phyloP scores from a whole-genome alignment of 2,888 invertebrate genomes.

The Polydrusus tereticollis region DNA sequence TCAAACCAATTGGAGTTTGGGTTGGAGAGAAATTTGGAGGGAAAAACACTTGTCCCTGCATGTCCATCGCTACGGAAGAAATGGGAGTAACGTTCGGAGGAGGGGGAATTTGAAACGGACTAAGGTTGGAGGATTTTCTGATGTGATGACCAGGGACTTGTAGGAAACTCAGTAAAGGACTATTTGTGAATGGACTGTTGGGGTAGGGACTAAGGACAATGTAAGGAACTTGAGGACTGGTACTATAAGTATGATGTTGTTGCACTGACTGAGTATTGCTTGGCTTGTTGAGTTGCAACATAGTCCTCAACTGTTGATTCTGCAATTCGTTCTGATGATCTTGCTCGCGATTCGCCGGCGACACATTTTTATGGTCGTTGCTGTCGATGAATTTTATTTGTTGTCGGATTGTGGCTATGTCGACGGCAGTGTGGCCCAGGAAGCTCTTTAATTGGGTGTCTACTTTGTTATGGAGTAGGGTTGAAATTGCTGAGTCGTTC shows the following conservation, averaged over 20 bases:
- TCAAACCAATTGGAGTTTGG: not conserved
- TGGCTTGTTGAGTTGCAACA: slow-evolving; percentile 31
- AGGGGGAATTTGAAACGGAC: slow-evolving; percentile 45
- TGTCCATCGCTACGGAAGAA: slow-evolving; percentile 32
- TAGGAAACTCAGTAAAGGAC: slow-evolving; percentile 3
- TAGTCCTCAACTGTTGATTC: slow-evolving; percentile 29
- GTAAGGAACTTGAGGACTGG: slow-evolving; percentile 26
- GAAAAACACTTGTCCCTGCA: slow-evolving; percentile 50
- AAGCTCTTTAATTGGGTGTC: slow-evolving; percentile 54
- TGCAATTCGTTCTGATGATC: slow-evolving; percentile 27
- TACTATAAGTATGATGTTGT: not conserved
- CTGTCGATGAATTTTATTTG: slow-evolving; percentile 39
- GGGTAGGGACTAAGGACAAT: slow-evolving; percentile 2
- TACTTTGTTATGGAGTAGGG: slow-evolving; percentile 56
- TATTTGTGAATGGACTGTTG: slow-evolving; percentile 39
- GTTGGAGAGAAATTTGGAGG: slow-evolving; percentile 55
- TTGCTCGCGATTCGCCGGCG: slow-evolving; percentile 18
- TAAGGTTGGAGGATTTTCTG: slow-evolving; percentile 51
- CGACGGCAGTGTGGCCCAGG: slow-evolving; percentile 54
- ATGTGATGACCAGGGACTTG: not conserved
- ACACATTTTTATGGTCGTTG: slow-evolving; percentile 12
- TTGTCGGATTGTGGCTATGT: slow-evolving; percentile 52
- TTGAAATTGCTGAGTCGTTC: slow-evolving; percentile 53
- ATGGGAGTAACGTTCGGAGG: slow-evolving; percentile 52
- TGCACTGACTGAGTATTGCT: not conserved